These are phyloP conservation scores for Neoitamus cyanurus DNA, from an alignment of 2,888 invertebrate genomes.

Conservation along the genomic window DNA sequence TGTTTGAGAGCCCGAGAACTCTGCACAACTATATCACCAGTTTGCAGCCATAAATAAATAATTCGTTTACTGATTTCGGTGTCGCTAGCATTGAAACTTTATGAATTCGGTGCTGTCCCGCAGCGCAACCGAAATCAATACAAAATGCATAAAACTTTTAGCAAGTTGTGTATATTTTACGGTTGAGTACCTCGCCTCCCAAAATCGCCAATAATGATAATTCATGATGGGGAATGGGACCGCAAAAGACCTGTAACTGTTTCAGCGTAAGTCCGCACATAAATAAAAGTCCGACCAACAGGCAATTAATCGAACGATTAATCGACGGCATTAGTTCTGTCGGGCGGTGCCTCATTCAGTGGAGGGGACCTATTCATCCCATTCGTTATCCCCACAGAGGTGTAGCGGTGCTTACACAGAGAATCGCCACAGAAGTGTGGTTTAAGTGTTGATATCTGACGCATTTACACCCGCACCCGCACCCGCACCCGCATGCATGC, in stretches of 20 bases:
- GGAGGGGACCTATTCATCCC: neutral
- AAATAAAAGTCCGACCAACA: conserved; percentile 19
- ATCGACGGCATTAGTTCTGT: conserved; percentile 31
- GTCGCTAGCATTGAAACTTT: neutral
- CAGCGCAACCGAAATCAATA: conserved; percentile 3
- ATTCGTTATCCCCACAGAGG: conserved; percentile 5
- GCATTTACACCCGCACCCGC: conserved; percentile 12
- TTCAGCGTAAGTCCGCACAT: conserved; percentile 12
- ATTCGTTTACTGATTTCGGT: neutral
- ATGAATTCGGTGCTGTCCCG: neutral
- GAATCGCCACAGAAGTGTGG: conserved; percentile 24
- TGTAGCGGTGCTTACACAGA: conserved; percentile 7
- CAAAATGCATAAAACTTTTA: conserved; percentile 21
- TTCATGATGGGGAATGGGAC: conserved; percentile 6
- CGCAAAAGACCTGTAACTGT: conserved; percentile 26
- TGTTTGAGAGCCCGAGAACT: neutral
- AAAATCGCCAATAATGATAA: conserved; percentile 22
- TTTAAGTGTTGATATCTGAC: conserved; percentile 30
- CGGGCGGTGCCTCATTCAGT: conserved; percentile 3
- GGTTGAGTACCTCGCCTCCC: neutral
- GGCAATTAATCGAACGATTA: conserved; percentile 31
- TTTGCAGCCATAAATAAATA: neutral
- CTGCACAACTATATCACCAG: neutral
- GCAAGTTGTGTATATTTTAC: neutral
- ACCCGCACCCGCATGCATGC: neutral